These are phyloP conservation scores for Drosophila longiperda DNA, from an alignment of 2,888 invertebrate species.

Conservation along the genomic window DNA sequence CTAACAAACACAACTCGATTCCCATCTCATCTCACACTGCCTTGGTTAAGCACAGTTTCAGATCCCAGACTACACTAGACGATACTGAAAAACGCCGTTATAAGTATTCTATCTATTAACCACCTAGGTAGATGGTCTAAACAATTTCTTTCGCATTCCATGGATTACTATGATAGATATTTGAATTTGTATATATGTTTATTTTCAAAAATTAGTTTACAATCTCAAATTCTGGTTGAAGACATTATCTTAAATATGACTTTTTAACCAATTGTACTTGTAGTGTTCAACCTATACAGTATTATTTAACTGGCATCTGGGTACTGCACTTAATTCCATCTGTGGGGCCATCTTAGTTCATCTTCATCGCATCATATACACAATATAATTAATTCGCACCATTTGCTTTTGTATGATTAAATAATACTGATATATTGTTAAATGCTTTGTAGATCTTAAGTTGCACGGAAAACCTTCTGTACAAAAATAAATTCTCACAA, in stretches of 20 bases:
- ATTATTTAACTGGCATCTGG: neutral
- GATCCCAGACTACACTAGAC: slow-evolving; percentile 42
- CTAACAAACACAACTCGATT: slow-evolving; percentile 56
- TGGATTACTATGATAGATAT: neutral
- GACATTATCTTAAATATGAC: neutral
- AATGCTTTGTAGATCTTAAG: slow-evolving; percentile 44
- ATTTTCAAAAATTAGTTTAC: neutral
- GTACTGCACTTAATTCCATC: neutral
- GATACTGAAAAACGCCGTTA: slow-evolving; percentile 77
- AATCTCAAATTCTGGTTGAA: neutral
- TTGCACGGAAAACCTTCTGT: slow-evolving; percentile 48
- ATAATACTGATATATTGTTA: slow-evolving; percentile 11
- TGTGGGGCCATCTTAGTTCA: slow-evolving; percentile 7
- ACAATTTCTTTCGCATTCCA: neutral
- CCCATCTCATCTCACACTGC: slow-evolving; percentile 67
- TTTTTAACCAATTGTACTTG: neutral
- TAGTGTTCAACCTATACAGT: neutral
- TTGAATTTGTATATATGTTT: neutral
- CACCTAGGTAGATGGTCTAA: neutral
- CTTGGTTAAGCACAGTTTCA: slow-evolving; percentile 70
- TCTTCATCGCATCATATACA: neutral
- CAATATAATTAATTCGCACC: slow-evolving; percentile 4
- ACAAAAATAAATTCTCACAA: slow-evolving; percentile 49
- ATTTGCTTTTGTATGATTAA: slow-evolving; percentile 2
- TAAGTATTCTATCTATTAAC: slow-evolving; percentile 82